These are phyloP conservation scores for Invenusta paracnida DNA, from an alignment of 2,888 invertebrate genomes.

Conservation along the genomic window DNA sequence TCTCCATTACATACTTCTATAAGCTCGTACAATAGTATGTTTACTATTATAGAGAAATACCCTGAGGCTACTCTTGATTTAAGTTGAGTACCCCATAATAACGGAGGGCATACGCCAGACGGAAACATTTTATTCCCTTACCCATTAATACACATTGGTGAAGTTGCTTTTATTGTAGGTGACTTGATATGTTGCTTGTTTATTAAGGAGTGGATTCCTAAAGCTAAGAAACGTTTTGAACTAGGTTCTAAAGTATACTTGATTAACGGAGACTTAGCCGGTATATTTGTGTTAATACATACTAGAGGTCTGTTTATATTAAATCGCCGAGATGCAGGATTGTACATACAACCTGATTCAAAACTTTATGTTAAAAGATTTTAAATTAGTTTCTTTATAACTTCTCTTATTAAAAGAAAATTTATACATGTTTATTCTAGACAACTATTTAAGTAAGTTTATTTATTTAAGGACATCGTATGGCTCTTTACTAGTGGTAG, in stretches of 20 bases:
- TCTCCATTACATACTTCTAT: not conserved
- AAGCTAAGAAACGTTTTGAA: not conserved
- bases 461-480: not conserved
- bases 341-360: not conserved
- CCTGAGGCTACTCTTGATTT: not conserved
- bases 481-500: not conserved
- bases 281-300: not conserved
- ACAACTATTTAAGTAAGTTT: not conserved
- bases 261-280: not conserved
- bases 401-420: not conserved
- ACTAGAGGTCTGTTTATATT: not conserved
- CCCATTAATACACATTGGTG: not conserved
- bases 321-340: not conserved
- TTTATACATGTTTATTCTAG: not conserved
- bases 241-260: not conserved
- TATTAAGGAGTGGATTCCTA: not conserved
- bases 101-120: not conserved
- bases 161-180: not conserved
- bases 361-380: not conserved
- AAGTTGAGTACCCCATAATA: not conserved
- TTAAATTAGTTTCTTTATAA: not conserved
- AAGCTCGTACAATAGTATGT: not conserved
- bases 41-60: not conserved
- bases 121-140: not conserved
- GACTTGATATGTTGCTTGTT: not conserved